These are phyloP conservation scores for Patella depressa DNA, from an alignment of 2,888 invertebrate species.

Conservation along the genomic window DNA sequence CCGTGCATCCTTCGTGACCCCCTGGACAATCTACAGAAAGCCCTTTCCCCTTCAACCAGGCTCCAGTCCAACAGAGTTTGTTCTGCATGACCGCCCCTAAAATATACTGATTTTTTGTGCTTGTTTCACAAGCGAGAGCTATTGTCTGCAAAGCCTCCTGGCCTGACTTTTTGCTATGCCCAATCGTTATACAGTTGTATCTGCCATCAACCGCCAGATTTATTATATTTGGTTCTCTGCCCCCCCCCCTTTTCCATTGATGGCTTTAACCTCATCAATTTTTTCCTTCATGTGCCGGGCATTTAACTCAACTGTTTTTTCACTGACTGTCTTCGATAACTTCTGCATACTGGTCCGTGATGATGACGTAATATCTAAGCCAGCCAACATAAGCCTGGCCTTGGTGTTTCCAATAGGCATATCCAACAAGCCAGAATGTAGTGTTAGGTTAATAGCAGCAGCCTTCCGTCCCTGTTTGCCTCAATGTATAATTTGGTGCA, in stretches of 20 bases:
- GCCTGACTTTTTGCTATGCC: background rate
- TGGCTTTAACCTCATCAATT: no score
- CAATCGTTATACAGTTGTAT: background rate
- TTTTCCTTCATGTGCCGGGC: no score
- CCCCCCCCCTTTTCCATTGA: no score
- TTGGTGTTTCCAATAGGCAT: background rate
- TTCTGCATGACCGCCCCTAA: no score
- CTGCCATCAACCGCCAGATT: no score
- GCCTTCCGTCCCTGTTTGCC: background rate
- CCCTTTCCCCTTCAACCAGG: conserved; percentile 23
- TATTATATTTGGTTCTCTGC: no score
- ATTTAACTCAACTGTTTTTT: no score
- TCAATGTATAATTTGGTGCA: background rate
- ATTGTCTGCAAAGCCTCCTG: conserved; percentile 7
- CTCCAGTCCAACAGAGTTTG: conserved; percentile 25
- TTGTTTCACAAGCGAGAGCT: no score
- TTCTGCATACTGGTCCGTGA: background rate
- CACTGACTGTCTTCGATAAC: background rate
- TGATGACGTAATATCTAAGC: background rate
- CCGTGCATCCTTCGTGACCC: conserved; percentile 24
- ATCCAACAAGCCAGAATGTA: background rate
- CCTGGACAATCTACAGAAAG: conserved; percentile 22
- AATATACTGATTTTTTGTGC: no score
- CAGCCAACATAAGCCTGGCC: background rate
- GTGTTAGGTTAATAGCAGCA: background rate